Conservation (phyloP, 2,797 vertebrate species). For the Pseudochirops cupreus region DNA sequence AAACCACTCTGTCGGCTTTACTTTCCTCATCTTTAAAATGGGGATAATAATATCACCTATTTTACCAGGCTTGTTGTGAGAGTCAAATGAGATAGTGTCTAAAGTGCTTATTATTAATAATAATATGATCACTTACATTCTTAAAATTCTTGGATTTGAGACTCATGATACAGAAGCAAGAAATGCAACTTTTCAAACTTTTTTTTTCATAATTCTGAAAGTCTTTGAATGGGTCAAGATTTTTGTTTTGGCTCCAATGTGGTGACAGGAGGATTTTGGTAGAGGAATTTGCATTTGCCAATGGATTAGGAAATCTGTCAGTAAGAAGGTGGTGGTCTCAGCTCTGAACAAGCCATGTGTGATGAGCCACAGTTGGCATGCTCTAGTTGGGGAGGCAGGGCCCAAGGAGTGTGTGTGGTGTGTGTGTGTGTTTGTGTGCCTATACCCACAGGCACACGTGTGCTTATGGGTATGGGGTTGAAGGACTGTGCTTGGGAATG, state of each 20-base stretch:
- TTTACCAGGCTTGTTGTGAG: neutral
- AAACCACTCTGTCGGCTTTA: neutral
- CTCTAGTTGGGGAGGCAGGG: constrained; percentile 11
- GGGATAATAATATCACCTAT: neutral
- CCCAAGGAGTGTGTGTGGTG: constrained; percentile 12
- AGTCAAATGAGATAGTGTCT: neutral
- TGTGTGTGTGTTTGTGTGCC: neutral
- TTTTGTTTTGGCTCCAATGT: neutral
- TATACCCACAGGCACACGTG: neutral
- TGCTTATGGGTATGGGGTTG: constrained; percentile 50
- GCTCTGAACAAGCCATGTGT: neutral
- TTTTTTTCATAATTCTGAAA: neutral
- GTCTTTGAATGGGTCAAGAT: neutral
- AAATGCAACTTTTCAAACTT: rapidly evolving
- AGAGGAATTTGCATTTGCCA: neutral
- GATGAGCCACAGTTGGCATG: constrained; percentile 30
- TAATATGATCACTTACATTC: neutral
- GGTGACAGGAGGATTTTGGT: constrained; percentile 51
- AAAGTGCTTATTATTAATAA: neutral
- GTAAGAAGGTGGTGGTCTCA: neutral
- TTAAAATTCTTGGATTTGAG: neutral
- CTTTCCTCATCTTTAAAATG: neutral
- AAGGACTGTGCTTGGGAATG: neutral
- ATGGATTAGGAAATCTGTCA: constrained; percentile 42
- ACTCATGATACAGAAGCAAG: neutral